phyloP scores from a whole-genome alignment of 2,888 invertebrate genomes.

The Tachina lurida region DNA sequence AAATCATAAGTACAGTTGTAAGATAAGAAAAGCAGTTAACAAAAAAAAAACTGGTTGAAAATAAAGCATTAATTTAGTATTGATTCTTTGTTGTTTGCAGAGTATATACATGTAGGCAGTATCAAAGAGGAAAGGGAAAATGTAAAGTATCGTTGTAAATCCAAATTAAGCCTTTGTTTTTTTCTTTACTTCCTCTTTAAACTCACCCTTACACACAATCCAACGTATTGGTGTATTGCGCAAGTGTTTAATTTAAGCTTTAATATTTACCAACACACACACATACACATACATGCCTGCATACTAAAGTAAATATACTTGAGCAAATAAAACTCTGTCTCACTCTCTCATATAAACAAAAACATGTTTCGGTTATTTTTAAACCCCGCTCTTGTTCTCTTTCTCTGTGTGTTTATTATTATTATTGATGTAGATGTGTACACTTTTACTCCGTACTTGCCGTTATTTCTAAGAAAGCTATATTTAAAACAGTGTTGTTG shows the following conservation, averaged over 20 bases:
- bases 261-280: constrained; percentile 29
- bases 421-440: not conserved
- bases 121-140: constrained; percentile 42
- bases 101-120: not conserved
- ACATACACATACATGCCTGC: not conserved
- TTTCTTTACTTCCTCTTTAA: constrained; percentile 41
- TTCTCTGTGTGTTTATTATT: not conserved
- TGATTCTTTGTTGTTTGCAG: constrained; percentile 17
- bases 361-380: constrained; percentile 23
- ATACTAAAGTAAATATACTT: not conserved
- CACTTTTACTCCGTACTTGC: constrained; percentile 4
- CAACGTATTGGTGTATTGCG: constrained; percentile 57
- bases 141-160: constrained; percentile 24
- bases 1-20: constrained; percentile 51
- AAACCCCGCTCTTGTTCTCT: constrained; percentile 42
- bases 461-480: constrained; percentile 45
- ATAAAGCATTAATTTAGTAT: constrained; percentile 43
- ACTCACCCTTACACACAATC: constrained; percentile 58
- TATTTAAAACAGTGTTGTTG: constrained; percentile 45
- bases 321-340: constrained; percentile 13
- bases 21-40: constrained; percentile 58
- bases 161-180: constrained; percentile 63
- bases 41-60: constrained; percentile 33
- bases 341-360: not conserved
- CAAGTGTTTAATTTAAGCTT: constrained; percentile 69